phyloP scores from a whole-genome alignment of 2,888 invertebrate species.

The Colletes collaris region DNA sequence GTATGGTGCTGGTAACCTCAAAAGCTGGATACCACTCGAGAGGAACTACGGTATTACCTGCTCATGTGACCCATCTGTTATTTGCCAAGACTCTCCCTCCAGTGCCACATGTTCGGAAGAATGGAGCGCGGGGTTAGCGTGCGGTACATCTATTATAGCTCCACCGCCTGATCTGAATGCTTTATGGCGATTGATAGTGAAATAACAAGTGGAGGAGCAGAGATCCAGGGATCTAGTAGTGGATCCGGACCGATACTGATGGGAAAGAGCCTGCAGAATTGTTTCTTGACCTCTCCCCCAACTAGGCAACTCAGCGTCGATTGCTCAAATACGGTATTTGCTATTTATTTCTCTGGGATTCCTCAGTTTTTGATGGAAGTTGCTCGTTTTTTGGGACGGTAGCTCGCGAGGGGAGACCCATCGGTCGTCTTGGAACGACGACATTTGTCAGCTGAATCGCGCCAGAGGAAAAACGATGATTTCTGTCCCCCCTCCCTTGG shows the following conservation, averaged over 20 bases:
- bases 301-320: too few relatives aligned
- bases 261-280: neutral
- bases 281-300: too few relatives aligned
- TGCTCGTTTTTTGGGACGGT: neutral
- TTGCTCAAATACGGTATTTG: too few relatives aligned
- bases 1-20: constrained; percentile 49
- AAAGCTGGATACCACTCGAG: constrained; percentile 70
- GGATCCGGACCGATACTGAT: neutral
- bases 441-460: constrained; percentile 52
- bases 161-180: constrained; percentile 37
- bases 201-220: constrained; percentile 46
- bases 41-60: constrained; percentile 68
- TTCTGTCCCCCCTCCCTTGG: constrained; percentile 24
- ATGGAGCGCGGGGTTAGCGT: constrained; percentile 26
- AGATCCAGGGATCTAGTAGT: neutral
- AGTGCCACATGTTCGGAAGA: constrained; percentile 39
- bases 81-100: constrained; percentile 30
- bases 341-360: too few relatives aligned
- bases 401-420: constrained; percentile 36
- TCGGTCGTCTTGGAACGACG: constrained; percentile 48
- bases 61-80: constrained; percentile 63
- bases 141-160: constrained; percentile 45
- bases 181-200: constrained; percentile 50
- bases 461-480: constrained; percentile 46
- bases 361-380: too few relatives aligned